Evolutionary conservation across 2,113 vertebrate species (phyloP).

Genomic region (Ancistrus triradiatus): DNA sequence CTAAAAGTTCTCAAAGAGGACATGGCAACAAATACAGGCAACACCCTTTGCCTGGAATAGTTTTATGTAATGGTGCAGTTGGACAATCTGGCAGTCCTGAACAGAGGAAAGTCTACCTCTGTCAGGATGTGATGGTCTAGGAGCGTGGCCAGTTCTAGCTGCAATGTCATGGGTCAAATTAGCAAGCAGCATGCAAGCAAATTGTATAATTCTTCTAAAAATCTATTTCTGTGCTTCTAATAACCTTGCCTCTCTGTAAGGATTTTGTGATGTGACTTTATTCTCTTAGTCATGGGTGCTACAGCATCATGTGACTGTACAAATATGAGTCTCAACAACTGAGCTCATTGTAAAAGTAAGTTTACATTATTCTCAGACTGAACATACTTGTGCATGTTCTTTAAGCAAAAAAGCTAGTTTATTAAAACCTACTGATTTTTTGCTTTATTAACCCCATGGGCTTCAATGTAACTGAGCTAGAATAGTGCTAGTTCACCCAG

Average conservation of each 20-base stretch:
- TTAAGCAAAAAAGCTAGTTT: too few species aligned
- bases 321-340: neutral
- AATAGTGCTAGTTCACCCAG: too few species aligned
- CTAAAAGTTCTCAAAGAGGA: too few species aligned
- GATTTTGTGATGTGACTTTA: neutral
- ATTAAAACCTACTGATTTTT: too few species aligned
- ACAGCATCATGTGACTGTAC: neutral
- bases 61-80: constrained; percentile 21
- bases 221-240: constrained; percentile 26
- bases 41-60: too few species aligned
- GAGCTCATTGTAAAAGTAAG: neutral
- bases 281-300: constrained; percentile 4
- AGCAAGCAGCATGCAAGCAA: neutral
- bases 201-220: neutral
- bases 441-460: too few species aligned
- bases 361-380: neutral
- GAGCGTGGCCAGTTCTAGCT: neutral
- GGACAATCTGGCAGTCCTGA: neutral
- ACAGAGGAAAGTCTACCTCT: too few species aligned
- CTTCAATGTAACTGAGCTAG: too few species aligned
- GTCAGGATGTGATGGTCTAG: neutral
- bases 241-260: neutral
- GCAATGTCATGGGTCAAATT: neutral
- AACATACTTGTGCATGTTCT: too few species aligned
- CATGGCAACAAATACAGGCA: constrained; percentile 6